A percentile compares a stretch with the other conserved stretches of the same genome.
Evolutionary conservation across 2,113 vertebrate species (phyloP).

Genomic region (Mohoua ochrocephala): DNA sequence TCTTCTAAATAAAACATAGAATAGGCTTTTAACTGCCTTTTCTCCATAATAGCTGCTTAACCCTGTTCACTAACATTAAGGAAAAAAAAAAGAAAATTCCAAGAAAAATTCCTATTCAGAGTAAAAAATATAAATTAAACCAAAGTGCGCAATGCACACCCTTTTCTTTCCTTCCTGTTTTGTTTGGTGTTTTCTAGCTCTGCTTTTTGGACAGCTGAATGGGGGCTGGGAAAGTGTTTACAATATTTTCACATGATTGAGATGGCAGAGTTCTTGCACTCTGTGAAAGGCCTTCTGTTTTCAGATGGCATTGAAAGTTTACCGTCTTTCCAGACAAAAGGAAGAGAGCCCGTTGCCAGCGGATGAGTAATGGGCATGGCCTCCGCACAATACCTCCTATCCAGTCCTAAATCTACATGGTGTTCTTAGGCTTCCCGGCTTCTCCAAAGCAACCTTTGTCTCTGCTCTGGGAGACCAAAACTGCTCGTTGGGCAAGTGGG

Average conservation of each 20-base stretch:
- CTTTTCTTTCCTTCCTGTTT: conserved; percentile 51
- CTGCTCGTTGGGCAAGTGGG: conserved; percentile 56
- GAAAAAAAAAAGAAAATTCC: neutral
- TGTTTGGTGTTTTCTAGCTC: conserved; percentile 61
- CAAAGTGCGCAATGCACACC: neutral
- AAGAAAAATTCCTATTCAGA: conserved; percentile 15
- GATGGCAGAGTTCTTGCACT: conserved; percentile 70
- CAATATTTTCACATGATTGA: conserved; percentile 77
- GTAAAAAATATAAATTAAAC: conserved; percentile 40
- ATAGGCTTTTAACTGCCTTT: conserved; percentile 1
- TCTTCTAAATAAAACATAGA: neutral
- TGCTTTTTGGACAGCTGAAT: conserved; percentile 64
- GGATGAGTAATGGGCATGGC: conserved; percentile 78
- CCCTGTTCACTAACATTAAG: neutral
- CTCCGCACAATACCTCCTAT: conserved; percentile 70
- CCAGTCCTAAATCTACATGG: conserved; percentile 75
- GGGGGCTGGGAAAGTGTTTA: conserved; percentile 75
- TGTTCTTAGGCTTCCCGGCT: conserved; percentile 72
- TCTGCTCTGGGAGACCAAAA: conserved; percentile 65
- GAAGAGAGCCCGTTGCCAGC: conserved; percentile 74
- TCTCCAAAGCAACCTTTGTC: conserved; percentile 78
- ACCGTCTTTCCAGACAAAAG: conserved; percentile 75
- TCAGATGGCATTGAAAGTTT: conserved; percentile 77
- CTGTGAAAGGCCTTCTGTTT: conserved; percentile 76
- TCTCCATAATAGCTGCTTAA: neutral